Base-by-base conservation (phyloP, 2,113 vertebrate species). In the Takifugu flavidus region DNA sequence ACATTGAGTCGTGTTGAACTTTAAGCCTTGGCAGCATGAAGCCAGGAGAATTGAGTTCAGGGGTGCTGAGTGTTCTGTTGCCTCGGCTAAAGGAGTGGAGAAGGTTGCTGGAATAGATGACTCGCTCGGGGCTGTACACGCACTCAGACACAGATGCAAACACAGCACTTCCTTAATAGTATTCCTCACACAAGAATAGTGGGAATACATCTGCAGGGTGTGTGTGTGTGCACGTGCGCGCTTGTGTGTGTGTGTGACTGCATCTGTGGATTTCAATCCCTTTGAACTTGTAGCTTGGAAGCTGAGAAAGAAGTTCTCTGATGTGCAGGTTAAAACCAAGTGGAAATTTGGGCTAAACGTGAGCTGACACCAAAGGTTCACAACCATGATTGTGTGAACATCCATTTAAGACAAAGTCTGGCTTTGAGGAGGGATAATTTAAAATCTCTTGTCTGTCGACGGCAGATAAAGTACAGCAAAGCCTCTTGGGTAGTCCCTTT, bases 81-180 rank as follows among this genome's bases (percentile, higher is more conserved):
- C 63, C 46, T 77, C 79, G 77, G 67, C 77, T 75, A 67, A 71
- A 86, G 84, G 78, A 82, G 79, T 84, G 67, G 58, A 57, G 76
- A 87, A 86, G 82, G 80, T 81, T 87, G 84, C 82, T 68, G 77
- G 78, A 86, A 88, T 84, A 87, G 84, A 89, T 87, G 85, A 83
- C 79, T 84, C 65, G 85, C 89, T 86, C 85, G 68, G 66, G 82
- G 86, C 86, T 85, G 83, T 75, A 82, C 80, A 84, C 83, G 80
- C 75, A 73, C 86, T 77, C 82, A 77, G 74, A 86, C 34, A 79
- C 83, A 87, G 84, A 89, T 87, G 84, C 87, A 83, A 82, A 77
- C 80, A 50, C 85, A 83, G 82, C 83, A 89, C 74, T 88, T 89
- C 82, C 80, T 87, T 87, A 88, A 89, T 88, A 80, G 85, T 80